Base-by-base conservation (phyloP, 2,113 vertebrate genomes). In the Apeltes quadracus region DNA sequence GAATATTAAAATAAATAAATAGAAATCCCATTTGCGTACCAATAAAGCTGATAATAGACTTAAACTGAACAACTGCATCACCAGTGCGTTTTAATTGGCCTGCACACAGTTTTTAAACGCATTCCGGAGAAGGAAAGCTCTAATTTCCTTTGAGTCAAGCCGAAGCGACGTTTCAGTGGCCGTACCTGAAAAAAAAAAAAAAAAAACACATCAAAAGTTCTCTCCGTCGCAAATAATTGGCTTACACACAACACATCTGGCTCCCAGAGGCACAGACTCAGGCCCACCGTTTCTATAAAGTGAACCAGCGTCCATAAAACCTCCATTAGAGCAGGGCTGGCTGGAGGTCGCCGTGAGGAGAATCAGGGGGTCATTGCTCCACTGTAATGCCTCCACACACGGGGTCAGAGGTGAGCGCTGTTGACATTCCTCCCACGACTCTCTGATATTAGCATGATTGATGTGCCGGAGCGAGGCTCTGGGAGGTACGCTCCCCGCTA, bases 221-320 rank as follows among this genome's bases (percentile, higher is more conserved):
- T 69, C 83, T 86, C 67, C 34, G 29, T 74, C 58, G 81, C 36
- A 38, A 76, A 83, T 89, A 88, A 89, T 90, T 90, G 85, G 86
- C 76, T 67, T 76, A 74, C 63, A 57, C 63, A 76, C 65, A 78
- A 87, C 85, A 90, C 89, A 92, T 92, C 88, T 92, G 91, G 89
- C 75, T 88, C 82, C 82, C 91, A 92, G 88, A 90, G 84, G 79
- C 4, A 22, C 39, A 39, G 72, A 25, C 65, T 82, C 77, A 81
- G 76, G 64, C 75, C 75, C 78, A 71, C 76, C 67, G 82, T 87
- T 84, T 87, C 89, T 81, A 87, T 92, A 90, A 92, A 92, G 86
- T 86, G 83, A 85, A 91, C 89, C 87, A 84, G 83, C 87, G 76
- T 89, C 89, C 88, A 92, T 92, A 92, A 92, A 92, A 91, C 89